These are phyloP conservation scores for Trichogramma dendrolimi DNA, from an alignment of 2,888 invertebrate genomes.

Conservation along the genomic window DNA sequence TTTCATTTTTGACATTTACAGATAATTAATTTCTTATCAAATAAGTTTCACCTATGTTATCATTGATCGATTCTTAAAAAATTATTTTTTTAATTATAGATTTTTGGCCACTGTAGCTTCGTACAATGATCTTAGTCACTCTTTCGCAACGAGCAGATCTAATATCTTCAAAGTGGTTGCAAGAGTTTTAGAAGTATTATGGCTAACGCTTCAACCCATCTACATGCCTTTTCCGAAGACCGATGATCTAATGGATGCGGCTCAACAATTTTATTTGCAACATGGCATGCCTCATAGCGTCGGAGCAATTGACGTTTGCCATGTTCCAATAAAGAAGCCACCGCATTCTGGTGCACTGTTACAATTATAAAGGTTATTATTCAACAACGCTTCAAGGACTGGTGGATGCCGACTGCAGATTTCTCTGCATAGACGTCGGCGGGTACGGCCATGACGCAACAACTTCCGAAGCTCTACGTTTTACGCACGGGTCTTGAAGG, in stretches of 20 bases:
- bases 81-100: too few relatives aligned
- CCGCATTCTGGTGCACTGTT: neutral
- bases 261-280: conserved; percentile 8
- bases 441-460: conserved; percentile 18
- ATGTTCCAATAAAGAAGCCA: conserved; percentile 4
- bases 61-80: too few relatives aligned
- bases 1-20: too few relatives aligned
- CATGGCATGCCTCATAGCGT: conserved; percentile 12
- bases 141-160: conserved; percentile 5
- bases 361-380: conserved; percentile 14
- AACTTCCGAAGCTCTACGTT: too few relatives aligned
- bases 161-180: conserved; percentile 9
- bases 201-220: conserved; percentile 6
- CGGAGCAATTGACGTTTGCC: conserved; percentile 13
- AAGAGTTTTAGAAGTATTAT: conserved; percentile 6
- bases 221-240: conserved; percentile 17
- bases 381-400: conserved; percentile 15
- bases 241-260: conserved; percentile 14
- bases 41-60: too few relatives aligned
- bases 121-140: conserved; percentile 1
- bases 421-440: conserved; percentile 18
- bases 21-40: too few relatives aligned
- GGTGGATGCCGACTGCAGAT: conserved; percentile 14
- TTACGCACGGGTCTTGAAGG: too few relatives aligned
- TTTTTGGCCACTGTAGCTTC: conserved; percentile 13